Evolutionary conservation across 2,797 vertebrate species (phyloP), one percentile per base, ranked within the genome.

Genomic region (Pseudotriccus pelzelni): DNA sequence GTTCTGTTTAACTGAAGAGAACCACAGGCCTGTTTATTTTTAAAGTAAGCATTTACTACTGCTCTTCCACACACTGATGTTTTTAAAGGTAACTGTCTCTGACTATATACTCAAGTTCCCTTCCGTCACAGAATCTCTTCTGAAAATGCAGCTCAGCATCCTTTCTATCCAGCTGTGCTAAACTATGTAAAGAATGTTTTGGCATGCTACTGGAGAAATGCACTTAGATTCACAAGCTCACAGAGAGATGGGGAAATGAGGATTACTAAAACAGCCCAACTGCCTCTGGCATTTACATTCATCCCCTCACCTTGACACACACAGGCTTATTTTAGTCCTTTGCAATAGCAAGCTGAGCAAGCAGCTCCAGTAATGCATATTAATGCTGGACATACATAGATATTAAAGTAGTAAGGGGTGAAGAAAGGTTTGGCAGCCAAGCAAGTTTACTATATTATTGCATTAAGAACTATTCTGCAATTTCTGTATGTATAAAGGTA

Each of bases 241-340:
- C 1, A 0, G 19, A 87, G 46, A 91, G 89, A 70, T 24, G 15
- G 34, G 82, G 23, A 92, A 93, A 86, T 24, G 32, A 75, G 49
- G n/a, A 82, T 72, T 84, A 76, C 41, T 59, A 32, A 60, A 79
- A 36, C 12, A 90, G 74, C 36, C 41, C 37, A 69, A 20, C 28
- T 30, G 47, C 41, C 36, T 90, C 69, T 67, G 43, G 69, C 63
- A 69, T 88, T 88, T 75, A 76, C 30, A 81, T 59, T 82, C 49
- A 68, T 44, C 41, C 56, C 30, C 68, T 83, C 74, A 92, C 84
- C 84, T 92, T 70, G 86, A 79, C 36, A 88, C 46, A 56, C 30
- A 41, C 2, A 50, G 56, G 44, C 82, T 95, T 86, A 87, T 88
- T 93, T 82, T 64, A 73, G 80, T 91, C 60, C 37, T 94, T n/a